Percentiles rank a stretch among this genome's conserved stretches.
phyloP scores from a whole-genome alignment of 2,888 invertebrate species.

The Xestia ashworthii region DNA sequence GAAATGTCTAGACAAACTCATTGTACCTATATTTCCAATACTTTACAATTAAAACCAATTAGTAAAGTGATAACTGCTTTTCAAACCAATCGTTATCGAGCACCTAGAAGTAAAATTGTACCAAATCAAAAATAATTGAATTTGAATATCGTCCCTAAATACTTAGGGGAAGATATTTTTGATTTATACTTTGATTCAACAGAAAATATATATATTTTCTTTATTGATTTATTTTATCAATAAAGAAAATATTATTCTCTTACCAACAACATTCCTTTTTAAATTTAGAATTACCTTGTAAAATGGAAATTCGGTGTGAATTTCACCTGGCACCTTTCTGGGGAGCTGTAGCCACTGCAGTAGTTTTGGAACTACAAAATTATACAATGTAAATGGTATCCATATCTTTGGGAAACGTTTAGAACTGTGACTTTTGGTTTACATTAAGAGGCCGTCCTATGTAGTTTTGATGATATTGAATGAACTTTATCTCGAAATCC shows the following conservation, averaged over 20 bases:
- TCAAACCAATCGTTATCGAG: neutral
- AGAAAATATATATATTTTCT: neutral
- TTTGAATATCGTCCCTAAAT: neutral
- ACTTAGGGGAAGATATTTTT: neutral
- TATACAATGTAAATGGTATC: slow-evolving; percentile 5
- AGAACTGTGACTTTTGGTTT: neutral
- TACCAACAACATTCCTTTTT: neutral
- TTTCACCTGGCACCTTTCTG: slow-evolving; percentile 13
- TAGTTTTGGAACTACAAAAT: slow-evolving; percentile 11
- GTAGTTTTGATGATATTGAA: no score
- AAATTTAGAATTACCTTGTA: slow-evolving; percentile 17
- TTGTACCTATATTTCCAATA: slow-evolving; percentile 1
- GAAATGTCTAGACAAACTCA: neutral
- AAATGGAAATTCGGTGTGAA: slow-evolving; percentile 21
- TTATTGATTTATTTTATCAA: slow-evolving; percentile 2
- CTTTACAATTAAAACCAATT: neutral
- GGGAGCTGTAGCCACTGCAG: neutral
- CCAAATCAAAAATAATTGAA: neutral
- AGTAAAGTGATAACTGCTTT: neutral
- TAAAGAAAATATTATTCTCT: neutral
- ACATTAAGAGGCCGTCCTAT: no score
- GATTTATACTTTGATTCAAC: neutral
- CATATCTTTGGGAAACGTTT: neutral
- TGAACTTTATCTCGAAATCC: no score
- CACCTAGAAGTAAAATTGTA: slow-evolving; percentile 2